Conservation (phyloP, 2,888 invertebrate species). For the Ariolimax columbianus region DNA sequence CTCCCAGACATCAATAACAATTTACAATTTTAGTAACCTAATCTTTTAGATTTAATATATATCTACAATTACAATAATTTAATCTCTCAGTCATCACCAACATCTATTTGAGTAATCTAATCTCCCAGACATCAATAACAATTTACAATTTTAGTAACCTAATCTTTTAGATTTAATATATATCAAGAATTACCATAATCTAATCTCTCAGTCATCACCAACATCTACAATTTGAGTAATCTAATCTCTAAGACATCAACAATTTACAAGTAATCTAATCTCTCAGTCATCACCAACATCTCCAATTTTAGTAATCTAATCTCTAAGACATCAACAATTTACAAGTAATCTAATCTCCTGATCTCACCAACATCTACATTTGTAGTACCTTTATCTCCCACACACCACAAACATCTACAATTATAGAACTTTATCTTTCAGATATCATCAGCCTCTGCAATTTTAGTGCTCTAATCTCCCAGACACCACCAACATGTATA, state of each 20-base stretch:
- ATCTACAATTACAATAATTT: not conserved
- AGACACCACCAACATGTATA: not conserved
- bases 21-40: not conserved
- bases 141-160: not conserved
- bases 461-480: not conserved
- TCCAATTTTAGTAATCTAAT: not conserved
- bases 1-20: not conserved
- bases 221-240: not conserved
- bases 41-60: too few relatives aligned
- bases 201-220: not conserved
- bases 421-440: too few relatives aligned
- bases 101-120: not conserved
- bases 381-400: too few relatives aligned
- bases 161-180: too few relatives aligned
- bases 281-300: not conserved
- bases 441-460: too few relatives aligned
- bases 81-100: not conserved
- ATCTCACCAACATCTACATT: not conserved
- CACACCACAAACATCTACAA: too few relatives aligned
- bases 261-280: not conserved
- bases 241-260: not conserved
- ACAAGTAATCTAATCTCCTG: not conserved
- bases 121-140: not conserved
- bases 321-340: not conserved
- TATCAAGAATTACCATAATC: too few relatives aligned